Evolutionary conservation across 37 sponge, comb jelly and placozoan species (phyloP).

Genomic region (Mnemiopsis leidyi): DNA sequence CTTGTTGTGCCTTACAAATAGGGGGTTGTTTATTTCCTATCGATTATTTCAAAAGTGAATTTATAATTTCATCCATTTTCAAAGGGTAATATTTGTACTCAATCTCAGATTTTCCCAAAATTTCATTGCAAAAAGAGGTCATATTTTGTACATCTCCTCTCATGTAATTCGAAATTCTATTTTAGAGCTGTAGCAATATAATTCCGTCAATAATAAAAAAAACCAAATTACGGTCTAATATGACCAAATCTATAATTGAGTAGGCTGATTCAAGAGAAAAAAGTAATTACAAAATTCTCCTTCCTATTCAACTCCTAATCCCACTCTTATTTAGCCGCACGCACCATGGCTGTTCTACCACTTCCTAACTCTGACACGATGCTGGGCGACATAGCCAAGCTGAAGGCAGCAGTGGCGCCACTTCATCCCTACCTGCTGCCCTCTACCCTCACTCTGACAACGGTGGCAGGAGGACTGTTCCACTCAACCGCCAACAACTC

Average conservation of each 20-base stretch:
- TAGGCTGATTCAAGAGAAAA: background rate
- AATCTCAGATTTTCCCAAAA: background rate
- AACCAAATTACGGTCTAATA: background rate
- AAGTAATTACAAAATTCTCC: background rate
- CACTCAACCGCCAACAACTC: background rate
- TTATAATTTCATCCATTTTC: background rate
- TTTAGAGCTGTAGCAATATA: background rate
- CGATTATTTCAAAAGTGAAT: background rate
- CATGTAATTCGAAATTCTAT: background rate
- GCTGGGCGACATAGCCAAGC: background rate
- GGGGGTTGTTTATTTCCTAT: background rate
- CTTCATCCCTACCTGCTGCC: conserved; percentile 48
- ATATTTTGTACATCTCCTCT: background rate
- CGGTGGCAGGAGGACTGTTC: background rate
- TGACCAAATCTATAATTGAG: background rate
- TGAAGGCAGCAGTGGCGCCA: background rate
- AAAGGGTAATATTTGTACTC: background rate
- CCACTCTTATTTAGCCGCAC: background rate
- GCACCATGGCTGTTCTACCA: background rate
- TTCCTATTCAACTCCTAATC: background rate
- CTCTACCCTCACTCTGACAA: background rate
- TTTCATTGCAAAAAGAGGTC: background rate
- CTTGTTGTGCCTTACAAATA: too few species aligned
- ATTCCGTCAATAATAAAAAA: background rate
- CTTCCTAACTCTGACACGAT: background rate